phyloP scores from a whole-genome alignment of 2,888 invertebrate species.

The Chaitophorus viminalis region DNA sequence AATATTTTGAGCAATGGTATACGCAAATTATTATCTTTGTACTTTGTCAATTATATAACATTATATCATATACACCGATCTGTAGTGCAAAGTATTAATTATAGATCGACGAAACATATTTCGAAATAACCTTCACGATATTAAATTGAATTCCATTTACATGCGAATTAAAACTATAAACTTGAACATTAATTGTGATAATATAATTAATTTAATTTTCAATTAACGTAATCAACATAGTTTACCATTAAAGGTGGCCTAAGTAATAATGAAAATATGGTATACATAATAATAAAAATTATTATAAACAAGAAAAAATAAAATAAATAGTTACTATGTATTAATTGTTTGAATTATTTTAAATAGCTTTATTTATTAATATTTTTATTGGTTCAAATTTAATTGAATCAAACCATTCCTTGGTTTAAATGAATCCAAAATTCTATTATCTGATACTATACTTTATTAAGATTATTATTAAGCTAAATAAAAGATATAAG shows the following conservation, averaged over 20 bases:
- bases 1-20: background rate
- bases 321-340: too few species aligned
- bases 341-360: too few species aligned
- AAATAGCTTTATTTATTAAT: too few species aligned
- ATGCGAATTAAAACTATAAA: background rate
- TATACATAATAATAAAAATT: too few species aligned
- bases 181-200: background rate
- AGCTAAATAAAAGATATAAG: too few species aligned
- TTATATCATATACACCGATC: background rate
- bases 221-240: background rate
- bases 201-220: background rate
- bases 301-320: too few species aligned
- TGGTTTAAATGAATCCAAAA: too few species aligned
- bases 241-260: background rate
- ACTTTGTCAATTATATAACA: background rate
- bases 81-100: background rate
- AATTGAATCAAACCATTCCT: too few species aligned
- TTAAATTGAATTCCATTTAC: background rate
- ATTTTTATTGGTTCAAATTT: too few species aligned
- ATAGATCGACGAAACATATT: background rate
- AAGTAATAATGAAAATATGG: background rate
- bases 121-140: constrained; percentile 14
- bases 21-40: background rate
- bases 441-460: too few species aligned
- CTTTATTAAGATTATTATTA: too few species aligned